Evolutionary conservation across 2,113 vertebrate species (phyloP).

Genomic region (Perccottus glenii): DNA sequence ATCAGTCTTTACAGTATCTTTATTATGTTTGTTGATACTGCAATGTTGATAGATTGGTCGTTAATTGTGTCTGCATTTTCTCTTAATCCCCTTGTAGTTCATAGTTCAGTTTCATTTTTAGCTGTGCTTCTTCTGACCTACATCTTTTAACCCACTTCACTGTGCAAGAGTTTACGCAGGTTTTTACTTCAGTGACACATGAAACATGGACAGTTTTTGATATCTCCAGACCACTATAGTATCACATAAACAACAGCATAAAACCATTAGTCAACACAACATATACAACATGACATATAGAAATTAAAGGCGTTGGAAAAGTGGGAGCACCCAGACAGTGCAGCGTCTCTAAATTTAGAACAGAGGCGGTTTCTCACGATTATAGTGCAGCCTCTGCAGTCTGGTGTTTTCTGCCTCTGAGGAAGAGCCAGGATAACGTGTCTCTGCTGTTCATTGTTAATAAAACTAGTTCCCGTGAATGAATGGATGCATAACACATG

Average conservation of each 20-base stretch:
- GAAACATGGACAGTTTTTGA: constrained; percentile 6
- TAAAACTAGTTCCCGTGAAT: not conserved
- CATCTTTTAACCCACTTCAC: constrained; percentile 75
- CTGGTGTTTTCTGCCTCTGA: constrained; percentile 62
- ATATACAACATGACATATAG: constrained; percentile 29
- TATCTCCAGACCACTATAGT: constrained; percentile 25
- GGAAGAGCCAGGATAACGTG: constrained; percentile 11
- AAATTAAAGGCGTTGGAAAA: constrained; percentile 37
- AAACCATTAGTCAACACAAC: constrained; percentile 36
- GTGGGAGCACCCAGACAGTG: constrained; percentile 72
- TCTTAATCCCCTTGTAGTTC: not conserved
- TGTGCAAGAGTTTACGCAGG: constrained; percentile 22
- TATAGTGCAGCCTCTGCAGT: constrained; percentile 66
- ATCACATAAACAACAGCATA: constrained; percentile 27
- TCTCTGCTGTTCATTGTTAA: not conserved
- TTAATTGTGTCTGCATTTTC: too few relatives aligned
- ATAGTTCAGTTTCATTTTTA: constrained; percentile 44
- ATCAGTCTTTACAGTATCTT: too few relatives aligned
- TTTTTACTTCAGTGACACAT: constrained; percentile 17
- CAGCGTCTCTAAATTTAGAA: constrained; percentile 77
- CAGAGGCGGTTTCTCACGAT: constrained; percentile 56
- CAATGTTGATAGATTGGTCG: too few relatives aligned
- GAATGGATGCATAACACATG: not conserved
- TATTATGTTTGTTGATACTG: too few relatives aligned
- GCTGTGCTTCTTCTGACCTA: constrained; percentile 67